Conservation (phyloP, 1,140 invertebrate genomes). For the Contarinia nasturtii region DNA sequence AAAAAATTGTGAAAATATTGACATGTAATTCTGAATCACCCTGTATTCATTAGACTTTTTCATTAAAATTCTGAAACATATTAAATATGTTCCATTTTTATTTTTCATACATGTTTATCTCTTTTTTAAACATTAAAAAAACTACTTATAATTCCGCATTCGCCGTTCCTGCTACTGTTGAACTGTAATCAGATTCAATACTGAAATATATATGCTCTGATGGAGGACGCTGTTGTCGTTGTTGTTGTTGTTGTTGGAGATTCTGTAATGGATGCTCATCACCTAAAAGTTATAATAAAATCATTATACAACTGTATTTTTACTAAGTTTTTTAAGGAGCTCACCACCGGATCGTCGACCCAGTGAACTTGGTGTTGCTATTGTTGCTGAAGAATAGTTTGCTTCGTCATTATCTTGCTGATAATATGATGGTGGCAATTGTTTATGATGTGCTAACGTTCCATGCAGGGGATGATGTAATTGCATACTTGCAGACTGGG, state of each 20-base stretch:
- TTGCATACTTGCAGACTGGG: background rate
- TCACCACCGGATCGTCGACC: slow-evolving; percentile 25
- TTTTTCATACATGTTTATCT: too few species aligned
- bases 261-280: background rate
- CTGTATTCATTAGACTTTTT: too few species aligned
- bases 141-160: too few species aligned
- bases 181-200: slow-evolving; percentile 61
- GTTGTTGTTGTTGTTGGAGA: slow-evolving; percentile 4
- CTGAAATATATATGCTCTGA: slow-evolving; percentile 76
- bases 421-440: slow-evolving; percentile 23
- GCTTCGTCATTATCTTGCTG: slow-evolving; percentile 32
- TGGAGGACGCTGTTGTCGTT: slow-evolving; percentile 34
- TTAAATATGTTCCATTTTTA: too few species aligned
- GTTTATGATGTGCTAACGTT: slow-evolving; percentile 5
- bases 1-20: too few species aligned
- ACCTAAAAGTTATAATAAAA: too few species aligned
- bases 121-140: too few species aligned
- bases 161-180: background rate
- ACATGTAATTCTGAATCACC: too few species aligned
- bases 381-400: slow-evolving; percentile 39
- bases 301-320: slow-evolving; percentile 3
- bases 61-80: too few species aligned
- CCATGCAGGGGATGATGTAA: background rate
- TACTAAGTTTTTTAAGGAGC: too few species aligned
- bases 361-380: slow-evolving; percentile 39